These are phyloP conservation scores for Corydoras maculifer DNA, from an alignment of 2,113 vertebrate genomes.

Conservation along the genomic window DNA sequence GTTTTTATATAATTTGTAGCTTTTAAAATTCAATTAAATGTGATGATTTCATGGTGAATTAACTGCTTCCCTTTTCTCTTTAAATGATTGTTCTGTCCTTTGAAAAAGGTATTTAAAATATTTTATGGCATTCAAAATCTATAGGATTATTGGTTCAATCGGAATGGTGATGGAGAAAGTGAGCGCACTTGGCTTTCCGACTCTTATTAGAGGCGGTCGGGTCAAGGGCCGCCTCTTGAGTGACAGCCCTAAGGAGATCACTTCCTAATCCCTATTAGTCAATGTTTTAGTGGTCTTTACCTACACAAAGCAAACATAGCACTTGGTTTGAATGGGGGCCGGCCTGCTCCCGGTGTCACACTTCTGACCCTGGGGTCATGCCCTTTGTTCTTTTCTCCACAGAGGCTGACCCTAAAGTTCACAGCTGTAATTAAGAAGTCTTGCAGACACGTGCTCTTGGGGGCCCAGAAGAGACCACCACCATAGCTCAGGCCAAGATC, in stretches of 20 bases:
- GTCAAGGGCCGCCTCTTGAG: constrained; percentile 61
- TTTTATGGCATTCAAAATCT: too few species aligned
- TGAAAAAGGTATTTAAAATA: too few species aligned
- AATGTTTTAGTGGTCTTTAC: constrained; percentile 71
- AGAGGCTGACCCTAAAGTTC: constrained; percentile 78
- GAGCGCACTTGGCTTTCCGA: constrained; percentile 47
- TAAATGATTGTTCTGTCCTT: too few species aligned
- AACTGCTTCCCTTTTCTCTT: too few species aligned
- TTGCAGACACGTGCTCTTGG: constrained; percentile 76
- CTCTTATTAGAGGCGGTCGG: constrained; percentile 54
- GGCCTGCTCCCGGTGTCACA: constrained; percentile 75
- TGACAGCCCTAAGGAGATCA: constrained; percentile 67
- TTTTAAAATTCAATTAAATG: too few species aligned
- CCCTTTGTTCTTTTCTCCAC: constrained; percentile 83
- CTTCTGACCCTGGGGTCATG: constrained; percentile 80
- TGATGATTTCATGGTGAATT: too few species aligned
- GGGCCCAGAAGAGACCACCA: constrained; percentile 64
- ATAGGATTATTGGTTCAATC: too few species aligned
- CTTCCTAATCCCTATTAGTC: constrained; percentile 76
- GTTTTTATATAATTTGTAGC: too few species aligned
- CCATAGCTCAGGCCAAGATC: background rate
- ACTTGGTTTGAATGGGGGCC: constrained; percentile 72
- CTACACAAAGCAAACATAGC: constrained; percentile 81
- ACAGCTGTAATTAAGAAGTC: constrained; percentile 82
- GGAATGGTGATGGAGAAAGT: background rate